A percentile compares a stretch with the other conserved stretches of the same genome.
These are phyloP conservation scores for Luscinia luscinia DNA, from an alignment of 2,797 vertebrate species.

Conservation along the genomic window DNA sequence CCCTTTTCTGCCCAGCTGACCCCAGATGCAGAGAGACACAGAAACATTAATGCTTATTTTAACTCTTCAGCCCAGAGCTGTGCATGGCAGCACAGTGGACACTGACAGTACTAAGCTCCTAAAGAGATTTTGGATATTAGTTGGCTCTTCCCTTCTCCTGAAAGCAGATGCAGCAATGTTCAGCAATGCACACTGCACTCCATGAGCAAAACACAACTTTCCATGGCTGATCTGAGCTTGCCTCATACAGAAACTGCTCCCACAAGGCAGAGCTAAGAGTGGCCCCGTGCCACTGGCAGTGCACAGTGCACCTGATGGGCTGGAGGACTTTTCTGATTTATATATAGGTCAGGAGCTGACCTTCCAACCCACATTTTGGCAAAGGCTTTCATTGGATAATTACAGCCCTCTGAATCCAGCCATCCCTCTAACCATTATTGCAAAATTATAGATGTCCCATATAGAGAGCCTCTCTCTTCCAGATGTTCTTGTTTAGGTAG, in stretches of 20 bases:
- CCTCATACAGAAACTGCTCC: neutral
- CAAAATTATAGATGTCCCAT: conserved; percentile 49
- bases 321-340: conserved; percentile 7
- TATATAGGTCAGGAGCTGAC: conserved; percentile 5
- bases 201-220: neutral
- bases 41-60: neutral
- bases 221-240: neutral
- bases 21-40: neutral
- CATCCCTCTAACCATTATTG: conserved; percentile 31
- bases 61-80: neutral
- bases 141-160: neutral
- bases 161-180: neutral
- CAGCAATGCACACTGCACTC: neutral
- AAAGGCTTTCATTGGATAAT: conserved; percentile 57
- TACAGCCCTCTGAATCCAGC: conserved; percentile 21
- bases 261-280: neutral
- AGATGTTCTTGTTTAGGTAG: conserved; percentile 50
- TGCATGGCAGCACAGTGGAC: neutral
- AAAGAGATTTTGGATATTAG: neutral
- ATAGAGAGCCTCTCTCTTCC: neutral
- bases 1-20: neutral
- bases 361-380: conserved; percentile 29
- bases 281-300: neutral
- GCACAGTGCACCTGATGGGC: conserved; percentile 27
- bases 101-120: neutral